A percentile compares a stretch with the other conserved stretches of the same genome.
These are phyloP conservation scores for Catalaphyllia jardinei DNA, from an alignment of 64 coral and sea anemone genomes.

Conservation along the genomic window DNA sequence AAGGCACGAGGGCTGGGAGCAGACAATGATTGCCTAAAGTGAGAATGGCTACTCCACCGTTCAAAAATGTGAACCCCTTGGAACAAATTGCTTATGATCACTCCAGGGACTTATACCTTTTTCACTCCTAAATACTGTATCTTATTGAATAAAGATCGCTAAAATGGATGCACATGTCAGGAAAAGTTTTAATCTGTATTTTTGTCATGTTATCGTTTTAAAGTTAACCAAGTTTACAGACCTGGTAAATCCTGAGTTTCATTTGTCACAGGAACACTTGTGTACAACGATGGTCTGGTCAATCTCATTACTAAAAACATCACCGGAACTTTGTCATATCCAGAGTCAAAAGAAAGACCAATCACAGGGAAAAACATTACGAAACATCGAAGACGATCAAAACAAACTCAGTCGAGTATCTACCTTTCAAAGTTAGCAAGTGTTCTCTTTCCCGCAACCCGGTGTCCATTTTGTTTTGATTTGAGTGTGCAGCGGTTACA, in stretches of 20 bases:
- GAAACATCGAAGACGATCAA: not conserved
- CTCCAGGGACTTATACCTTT: too few species aligned
- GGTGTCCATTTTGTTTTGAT: constrained; percentile 67
- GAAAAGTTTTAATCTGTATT: not conserved
- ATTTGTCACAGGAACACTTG: constrained; percentile 77
- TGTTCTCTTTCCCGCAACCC: constrained; percentile 85
- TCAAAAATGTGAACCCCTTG: too few species aligned
- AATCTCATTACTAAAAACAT: constrained; percentile 82
- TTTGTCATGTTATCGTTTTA: not conserved
- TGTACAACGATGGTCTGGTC: constrained; percentile 87
- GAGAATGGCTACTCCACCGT: too few species aligned
- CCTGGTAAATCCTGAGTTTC: constrained; percentile 88
- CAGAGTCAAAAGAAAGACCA: not conserved
- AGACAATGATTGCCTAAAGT: too few species aligned
- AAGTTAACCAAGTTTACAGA: not conserved
- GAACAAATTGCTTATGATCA: too few species aligned
- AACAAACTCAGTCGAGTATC: not conserved
- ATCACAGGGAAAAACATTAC: too few species aligned
- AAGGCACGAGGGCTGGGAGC: too few species aligned
- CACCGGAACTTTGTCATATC: not conserved
- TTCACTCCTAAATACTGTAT: too few species aligned
- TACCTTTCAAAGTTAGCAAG: constrained; percentile 87
- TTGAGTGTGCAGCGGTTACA: not conserved
- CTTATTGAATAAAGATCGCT: too few species aligned
- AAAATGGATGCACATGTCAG: too few species aligned